phyloP scores from a whole-genome alignment of 2,888 invertebrate species.

The Meteorus cinctellus region DNA sequence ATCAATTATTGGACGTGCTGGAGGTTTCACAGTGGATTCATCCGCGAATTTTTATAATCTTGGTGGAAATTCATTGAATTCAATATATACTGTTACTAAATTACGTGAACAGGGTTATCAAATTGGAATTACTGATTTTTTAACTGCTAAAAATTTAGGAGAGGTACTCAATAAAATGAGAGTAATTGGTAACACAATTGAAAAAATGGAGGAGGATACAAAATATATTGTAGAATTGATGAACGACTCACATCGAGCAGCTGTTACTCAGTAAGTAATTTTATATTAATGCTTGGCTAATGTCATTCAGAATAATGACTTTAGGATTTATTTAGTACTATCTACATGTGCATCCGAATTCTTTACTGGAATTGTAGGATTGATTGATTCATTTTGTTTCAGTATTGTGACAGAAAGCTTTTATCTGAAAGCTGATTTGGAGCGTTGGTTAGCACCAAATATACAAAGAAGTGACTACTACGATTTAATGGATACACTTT shows the following conservation, averaged over 20 bases:
- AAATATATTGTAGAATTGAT: slow-evolving; percentile 74
- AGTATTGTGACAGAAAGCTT: slow-evolving; percentile 91
- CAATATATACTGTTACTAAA: slow-evolving; percentile 86
- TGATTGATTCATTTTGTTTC: slow-evolving; percentile 55
- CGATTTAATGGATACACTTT: slow-evolving; percentile 80
- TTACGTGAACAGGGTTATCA: slow-evolving; percentile 85
- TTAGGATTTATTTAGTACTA: too few species aligned
- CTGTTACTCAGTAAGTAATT: slow-evolving; percentile 81
- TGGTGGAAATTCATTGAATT: slow-evolving; percentile 91
- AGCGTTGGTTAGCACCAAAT: slow-evolving; percentile 84
- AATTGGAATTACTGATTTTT: slow-evolving; percentile 88
- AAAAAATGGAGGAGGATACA: slow-evolving; percentile 6
- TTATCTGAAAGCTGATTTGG: slow-evolving; percentile 89
- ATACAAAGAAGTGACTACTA: slow-evolving; percentile 82
- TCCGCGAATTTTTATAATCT: slow-evolving; percentile 87
- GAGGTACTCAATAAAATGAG: slow-evolving; percentile 80
- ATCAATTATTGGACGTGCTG: slow-evolving; percentile 80
- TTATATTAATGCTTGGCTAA: too few species aligned
- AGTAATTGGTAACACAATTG: slow-evolving; percentile 54
- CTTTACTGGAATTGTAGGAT: neutral
- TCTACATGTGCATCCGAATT: neutral
- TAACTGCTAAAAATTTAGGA: slow-evolving; percentile 81
- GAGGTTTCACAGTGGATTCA: slow-evolving; percentile 78
- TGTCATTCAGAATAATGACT: too few species aligned
- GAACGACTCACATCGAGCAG: slow-evolving; percentile 78